Base-by-base conservation (phyloP, 2,113 vertebrate species). In the Microcebus griseorufus region DNA sequence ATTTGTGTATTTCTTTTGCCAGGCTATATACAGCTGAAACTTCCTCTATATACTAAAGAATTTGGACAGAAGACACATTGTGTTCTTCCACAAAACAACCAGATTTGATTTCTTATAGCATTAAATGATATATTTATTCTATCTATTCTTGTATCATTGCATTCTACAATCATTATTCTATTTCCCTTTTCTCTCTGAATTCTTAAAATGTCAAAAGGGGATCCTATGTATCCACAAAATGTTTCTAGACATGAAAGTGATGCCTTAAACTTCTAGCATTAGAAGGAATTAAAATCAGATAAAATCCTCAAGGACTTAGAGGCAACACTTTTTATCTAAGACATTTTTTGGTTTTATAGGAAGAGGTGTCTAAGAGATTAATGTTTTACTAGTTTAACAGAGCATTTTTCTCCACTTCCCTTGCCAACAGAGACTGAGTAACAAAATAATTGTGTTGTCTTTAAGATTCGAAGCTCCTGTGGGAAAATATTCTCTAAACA, bases 301-400 rank as follows among this genome's bases (percentile, higher is more conserved):
- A 62, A 96, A 82, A 73, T 65, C 10, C 5, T 1, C 17, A 84
- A 72, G 2, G 25, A 76, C 1, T 72, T 92, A 79, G 80, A 58
- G 27, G 18, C 23, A 93, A 65, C 55, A 92, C 18, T 51, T 93
- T 91, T 92, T 5, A 91, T 64, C 37, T 88, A 69, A 81, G 5
- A 72, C 12, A 39, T 42, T 51, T n/a, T 93, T 76, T 83, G 9
- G 29, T 89, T 92, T 95, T n/a, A 48, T 62, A 88, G 32, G n/a
- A 29, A 94, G 9, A 75, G 12, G 9, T 94, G 27, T 65, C 69
- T 95, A 78, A 64, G 51, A 92, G 69, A 93, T 79, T 86, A 86
- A 89, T 96, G 22, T 70, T 88, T 80, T 80, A 45, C 22, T 89
- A 23, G 4, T 9, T 65, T 80, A 60, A 90, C 73, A 37, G 14